Evolutionary conservation across 2,113 vertebrate species (phyloP), one percentile per base, ranked within the genome.

Genomic region (Chamaetylas fuelleborni): DNA sequence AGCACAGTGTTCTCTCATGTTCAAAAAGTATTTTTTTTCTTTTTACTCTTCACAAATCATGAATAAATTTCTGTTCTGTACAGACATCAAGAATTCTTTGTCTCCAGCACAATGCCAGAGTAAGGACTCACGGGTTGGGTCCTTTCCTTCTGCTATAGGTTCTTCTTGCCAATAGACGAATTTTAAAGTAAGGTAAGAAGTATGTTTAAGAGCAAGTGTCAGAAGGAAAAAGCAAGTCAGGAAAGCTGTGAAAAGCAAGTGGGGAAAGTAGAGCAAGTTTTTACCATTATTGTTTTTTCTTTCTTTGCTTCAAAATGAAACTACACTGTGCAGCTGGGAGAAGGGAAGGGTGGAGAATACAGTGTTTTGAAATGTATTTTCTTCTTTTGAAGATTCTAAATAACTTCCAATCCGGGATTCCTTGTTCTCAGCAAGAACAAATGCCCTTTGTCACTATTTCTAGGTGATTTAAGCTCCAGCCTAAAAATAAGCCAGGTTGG

Each of bases 81-180:
- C 40, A 26, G 25, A 73, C 76, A 67, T 11, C 11, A 76, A 29
- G 20, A 69, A 33, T 6, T 42, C 11, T 45, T 78, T 16, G 33
- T 61, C 16, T 34, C 40, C 43, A 88, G 56, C 18, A 76, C 50
- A 74, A 61, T 6, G 15, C 28, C 23, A 8, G 11, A 84, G 40
- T 28, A 40, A 85, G 11, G 24, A 45, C 11, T 61, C 22, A 0
- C 0, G 0, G 24, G 6, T 24, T 72, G 53, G 16, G 19, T 57
- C 20, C n/a, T 57, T 50, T 40, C 42, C 17, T 85, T 51, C 38
- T 43, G 24, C 61, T 51, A 4, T 2, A n/a, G 31, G 14, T n/a
- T 65, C 28, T 56, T 62, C 25, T 56, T 65, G 22, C 3, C 43
- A 60, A 31, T 0, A 72, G 11, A n/a, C 47, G 50, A 65, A 67